Evolutionary conservation across 2,888 invertebrate genomes (phyloP).

Genomic region (Sinelater perroti): DNA sequence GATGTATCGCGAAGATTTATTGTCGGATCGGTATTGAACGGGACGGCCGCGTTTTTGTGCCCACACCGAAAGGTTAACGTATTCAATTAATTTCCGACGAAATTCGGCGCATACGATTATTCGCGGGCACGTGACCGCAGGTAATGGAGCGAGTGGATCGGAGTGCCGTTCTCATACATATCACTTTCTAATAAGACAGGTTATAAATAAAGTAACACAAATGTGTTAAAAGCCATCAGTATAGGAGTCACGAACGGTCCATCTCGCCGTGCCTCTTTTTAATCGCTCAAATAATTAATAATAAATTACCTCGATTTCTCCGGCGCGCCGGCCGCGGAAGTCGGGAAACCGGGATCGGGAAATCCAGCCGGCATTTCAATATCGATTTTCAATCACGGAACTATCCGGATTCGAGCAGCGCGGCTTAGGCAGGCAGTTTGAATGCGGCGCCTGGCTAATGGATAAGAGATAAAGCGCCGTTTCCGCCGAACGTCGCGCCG

Average conservation of each 20-base stretch:
- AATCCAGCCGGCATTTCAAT: constrained; percentile 20
- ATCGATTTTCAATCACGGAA: constrained; percentile 26
- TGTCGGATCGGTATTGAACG: constrained; percentile 34
- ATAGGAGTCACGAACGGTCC: constrained; percentile 19
- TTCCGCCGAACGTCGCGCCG: constrained; percentile 19
- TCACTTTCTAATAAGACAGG: constrained; percentile 33
- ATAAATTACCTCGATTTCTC: constrained; percentile 1
- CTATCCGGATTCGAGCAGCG: constrained; percentile 21
- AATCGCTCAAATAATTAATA: not conserved
- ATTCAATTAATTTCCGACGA: constrained; percentile 26
- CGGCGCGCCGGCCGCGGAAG: not conserved
- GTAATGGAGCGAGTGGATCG: constrained; percentile 23
- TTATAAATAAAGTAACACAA: constrained; percentile 31
- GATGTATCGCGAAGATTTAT: constrained; percentile 35
- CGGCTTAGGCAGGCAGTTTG: constrained; percentile 20
- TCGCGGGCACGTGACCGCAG: constrained; percentile 8
- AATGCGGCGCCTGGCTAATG: constrained; percentile 21
- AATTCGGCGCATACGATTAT: constrained; percentile 22
- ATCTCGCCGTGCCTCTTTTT: constrained; percentile 1
- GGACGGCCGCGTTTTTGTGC: constrained; percentile 34
- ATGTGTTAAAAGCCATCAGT: constrained; percentile 30
- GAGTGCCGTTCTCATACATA: constrained; percentile 30
- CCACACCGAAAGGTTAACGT: constrained; percentile 17
- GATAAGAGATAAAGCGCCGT: constrained; percentile 22
- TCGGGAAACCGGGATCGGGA: constrained; percentile 3